Evolutionary conservation across 2,113 vertebrate species (phyloP).

Genomic region (Boulengeromyrus knoepffleri): DNA sequence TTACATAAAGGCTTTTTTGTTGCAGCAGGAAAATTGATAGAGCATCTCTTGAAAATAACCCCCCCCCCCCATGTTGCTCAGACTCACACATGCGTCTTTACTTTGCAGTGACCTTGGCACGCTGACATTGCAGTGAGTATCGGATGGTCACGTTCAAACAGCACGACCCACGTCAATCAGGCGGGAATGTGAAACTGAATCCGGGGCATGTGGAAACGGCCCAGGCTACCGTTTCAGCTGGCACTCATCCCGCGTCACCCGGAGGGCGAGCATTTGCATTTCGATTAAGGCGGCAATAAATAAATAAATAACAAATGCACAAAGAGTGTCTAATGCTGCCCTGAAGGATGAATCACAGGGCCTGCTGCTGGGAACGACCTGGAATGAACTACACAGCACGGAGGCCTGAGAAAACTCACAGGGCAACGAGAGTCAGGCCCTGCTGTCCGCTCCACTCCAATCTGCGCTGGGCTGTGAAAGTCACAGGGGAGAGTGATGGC

Average conservation of each 20-base stretch:
- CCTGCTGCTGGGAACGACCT: background rate
- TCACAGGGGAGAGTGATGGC: slow-evolving; percentile 5
- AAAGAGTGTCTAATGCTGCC: background rate
- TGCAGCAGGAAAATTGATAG: background rate
- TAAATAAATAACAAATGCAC: background rate
- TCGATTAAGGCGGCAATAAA: background rate
- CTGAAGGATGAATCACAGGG: background rate
- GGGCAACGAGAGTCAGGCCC: background rate
- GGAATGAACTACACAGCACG: background rate
- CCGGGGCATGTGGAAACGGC: background rate
- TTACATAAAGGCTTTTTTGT: background rate
- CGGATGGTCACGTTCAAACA: background rate
- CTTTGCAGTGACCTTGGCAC: slow-evolving; percentile 6
- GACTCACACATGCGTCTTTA: background rate
- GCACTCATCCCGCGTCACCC: background rate
- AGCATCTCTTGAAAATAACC: slow-evolving; percentile 9
- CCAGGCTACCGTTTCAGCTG: slow-evolving; percentile 13
- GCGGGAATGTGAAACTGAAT: background rate
- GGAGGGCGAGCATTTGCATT: slow-evolving; percentile 10
- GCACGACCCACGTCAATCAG: background rate
- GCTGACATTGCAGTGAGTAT: background rate
- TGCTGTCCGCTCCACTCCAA: background rate
- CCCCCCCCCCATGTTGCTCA: background rate
- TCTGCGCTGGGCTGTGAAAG: background rate
- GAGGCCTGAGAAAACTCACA: slow-evolving; percentile 5